Base-by-base conservation (phyloP, 2,113 vertebrate genomes). In the Myotis brandtii region DNA sequence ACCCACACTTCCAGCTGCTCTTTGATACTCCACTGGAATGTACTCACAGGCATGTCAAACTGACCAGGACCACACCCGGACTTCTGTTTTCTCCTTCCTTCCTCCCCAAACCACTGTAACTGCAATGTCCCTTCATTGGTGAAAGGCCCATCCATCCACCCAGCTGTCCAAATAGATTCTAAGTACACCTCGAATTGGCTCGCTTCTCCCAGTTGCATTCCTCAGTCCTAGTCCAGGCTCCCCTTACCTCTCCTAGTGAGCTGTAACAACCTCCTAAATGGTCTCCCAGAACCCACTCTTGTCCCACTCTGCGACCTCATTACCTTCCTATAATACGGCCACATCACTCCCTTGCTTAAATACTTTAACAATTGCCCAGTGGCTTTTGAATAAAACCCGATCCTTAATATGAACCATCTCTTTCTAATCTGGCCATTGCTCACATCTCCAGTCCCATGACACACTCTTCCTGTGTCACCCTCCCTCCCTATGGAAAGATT, bases 121-220 rank as follows among this genome's bases (percentile, higher is more conserved):
- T 43, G 30, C 21, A 17, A 6, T 1, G 7, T 52, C 54, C 34
- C 13, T 17, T 30, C 14, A 32, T 25, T 25, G 17, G 54, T 5
- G 23, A 16, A 37, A 85, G 54, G 46, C 17, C 64, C 0, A 0
- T 54, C 48, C 23, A 11, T 54, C 48, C 23, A 11, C 18, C 32
- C 25, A 5, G 25, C 37, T 73, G 27, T 48, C 37, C 37, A 54
- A 6, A 50, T 18, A 30, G 62, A 67, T 64, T 80, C 52, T 37
- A 32, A 34, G 21, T n/a, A 48, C 4, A 13, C 3, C 37, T 54
- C 0, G 0, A 7, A 48, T 12, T 40, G 72, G 30, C 52, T 73
- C n/a, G 18, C 32, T 37, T 32, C 34, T 23, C 52, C 18, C 66
- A 46, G 27, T 2, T 3, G 0, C 37, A 25, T 4, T 18, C 18